A percentile compares a stretch with the other conserved stretches of the same genome.
These are phyloP conservation scores for Trachelus stipa DNA, from an alignment of 2,888 invertebrate species.

Conservation along the genomic window DNA sequence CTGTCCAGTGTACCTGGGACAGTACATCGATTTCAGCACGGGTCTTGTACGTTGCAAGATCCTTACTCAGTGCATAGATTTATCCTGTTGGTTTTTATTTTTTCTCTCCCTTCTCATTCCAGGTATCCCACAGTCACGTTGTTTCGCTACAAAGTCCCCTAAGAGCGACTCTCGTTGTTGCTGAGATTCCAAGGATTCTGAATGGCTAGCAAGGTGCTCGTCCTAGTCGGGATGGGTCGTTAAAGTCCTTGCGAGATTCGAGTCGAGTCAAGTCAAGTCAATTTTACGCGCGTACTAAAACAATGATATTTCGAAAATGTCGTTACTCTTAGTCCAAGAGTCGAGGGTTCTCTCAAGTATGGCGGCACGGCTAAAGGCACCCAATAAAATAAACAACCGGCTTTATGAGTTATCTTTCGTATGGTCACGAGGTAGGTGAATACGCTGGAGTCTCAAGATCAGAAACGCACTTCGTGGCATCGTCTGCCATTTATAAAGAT, in stretches of 20 bases:
- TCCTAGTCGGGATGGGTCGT: constrained; percentile 9
- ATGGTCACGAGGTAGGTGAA: background rate
- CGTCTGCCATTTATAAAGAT: background rate
- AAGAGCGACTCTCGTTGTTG: constrained; percentile 20
- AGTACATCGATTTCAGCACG: background rate
- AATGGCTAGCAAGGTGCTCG: constrained; percentile 33
- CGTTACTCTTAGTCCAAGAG: constrained; percentile 35
- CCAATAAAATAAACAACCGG: constrained; percentile 37
- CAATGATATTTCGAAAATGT: constrained; percentile 44
- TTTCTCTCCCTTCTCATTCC: background rate
- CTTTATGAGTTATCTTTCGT: constrained; percentile 33
- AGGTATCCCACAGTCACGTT: background rate
- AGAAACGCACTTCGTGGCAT: background rate
- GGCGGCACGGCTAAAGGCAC: constrained; percentile 22
- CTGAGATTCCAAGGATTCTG: constrained; percentile 43
- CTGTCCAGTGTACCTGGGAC: constrained; percentile 24
- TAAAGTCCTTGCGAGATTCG: constrained; percentile 10
- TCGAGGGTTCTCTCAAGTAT: background rate
- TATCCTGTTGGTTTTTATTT: background rate
- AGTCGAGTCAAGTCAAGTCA: background rate
- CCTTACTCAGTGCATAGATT: background rate
- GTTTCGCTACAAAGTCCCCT: background rate
- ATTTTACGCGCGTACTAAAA: constrained; percentile 13
- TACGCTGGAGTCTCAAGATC: background rate
- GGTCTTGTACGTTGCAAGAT: background rate